phyloP scores from a whole-genome alignment of 2,797 vertebrate species.

The Mionectes olivaceus region DNA sequence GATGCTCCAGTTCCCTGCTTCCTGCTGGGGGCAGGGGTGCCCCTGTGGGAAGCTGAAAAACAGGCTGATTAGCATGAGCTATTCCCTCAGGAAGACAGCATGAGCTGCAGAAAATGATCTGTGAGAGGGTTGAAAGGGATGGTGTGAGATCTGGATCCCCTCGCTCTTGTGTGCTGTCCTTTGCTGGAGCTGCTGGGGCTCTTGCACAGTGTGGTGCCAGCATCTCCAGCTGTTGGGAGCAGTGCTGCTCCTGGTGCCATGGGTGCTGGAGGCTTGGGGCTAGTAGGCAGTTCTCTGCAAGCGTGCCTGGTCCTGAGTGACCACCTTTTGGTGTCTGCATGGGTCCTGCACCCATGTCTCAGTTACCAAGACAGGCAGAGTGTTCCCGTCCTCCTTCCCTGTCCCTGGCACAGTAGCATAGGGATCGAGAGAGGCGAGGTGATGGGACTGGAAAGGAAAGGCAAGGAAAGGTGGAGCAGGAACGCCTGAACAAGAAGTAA shows the following conservation, averaged over 20 bases:
- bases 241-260: fast-evolving
- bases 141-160: background rate
- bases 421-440: background rate
- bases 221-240: fast-evolving
- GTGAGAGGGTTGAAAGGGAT: background rate
- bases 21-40: background rate
- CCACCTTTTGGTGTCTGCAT: background rate
- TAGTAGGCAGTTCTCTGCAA: background rate
- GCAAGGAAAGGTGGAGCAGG: background rate
- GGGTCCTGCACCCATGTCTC: background rate
- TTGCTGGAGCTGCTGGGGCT: background rate
- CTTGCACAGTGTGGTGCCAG: fast-evolving
- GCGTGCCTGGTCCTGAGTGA: background rate
- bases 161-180: fast-evolving
- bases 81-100: background rate
- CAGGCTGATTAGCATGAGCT: background rate
- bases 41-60: background rate
- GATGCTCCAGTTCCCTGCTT: background rate
- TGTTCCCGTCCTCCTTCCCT: background rate
- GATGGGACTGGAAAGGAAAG: background rate
- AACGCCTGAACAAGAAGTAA: background rate
- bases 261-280: background rate
- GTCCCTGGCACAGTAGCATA: background rate
- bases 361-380: background rate
- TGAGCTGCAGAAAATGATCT: background rate